Base-by-base conservation (phyloP, 2,113 vertebrate genomes). In the Arizona elegans region DNA sequence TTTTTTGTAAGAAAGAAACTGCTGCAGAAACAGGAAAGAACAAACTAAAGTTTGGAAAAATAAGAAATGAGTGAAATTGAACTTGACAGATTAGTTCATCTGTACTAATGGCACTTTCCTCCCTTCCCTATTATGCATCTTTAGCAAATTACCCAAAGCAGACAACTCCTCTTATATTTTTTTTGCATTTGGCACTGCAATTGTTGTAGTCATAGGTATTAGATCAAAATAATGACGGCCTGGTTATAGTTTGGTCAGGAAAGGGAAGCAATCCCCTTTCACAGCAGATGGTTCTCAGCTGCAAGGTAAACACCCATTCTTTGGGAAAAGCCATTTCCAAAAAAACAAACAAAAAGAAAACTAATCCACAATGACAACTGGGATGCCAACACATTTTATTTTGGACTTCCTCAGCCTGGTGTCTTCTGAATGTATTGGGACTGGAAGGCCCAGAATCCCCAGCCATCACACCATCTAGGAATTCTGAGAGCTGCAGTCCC, bases 301-400 rank as follows among this genome's bases (percentile, higher is more conserved):
- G 85, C 3, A 75, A 75, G 70, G 15, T 75, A 15, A 75, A 75
- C 70, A 75, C n/a, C 70, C 70, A 75, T 81, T 81, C 33, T 81
- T 21, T 21, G 17, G 43, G 75, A 81, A 43, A 81, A 81, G n/a
- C 75, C 33, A 81, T 81, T 43, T 43, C 75, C 75, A 94, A 52
- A 89, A 88, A 94, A 96, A 92, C 15, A 87, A 95, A 94, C 65
- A 90, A 55, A 55, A 15, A 56, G 17, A 58, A 86, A 59, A 59
- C 81, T 2, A 90, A 33, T 29, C 55, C 43, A 86, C 29, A 85
- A 52, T 62, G n/a, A 58, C 58, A 93, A 58, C 91, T 62, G 87
- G 33, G 92, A 94, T 65, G 89, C 3, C 90, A 86, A 88, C 88
- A 26, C 93, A 92, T 81, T 81, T 38, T 81, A 38, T 21, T 81